phyloP scores from a whole-genome alignment of 2,113 vertebrate genomes.

The Apaloderma vittatum region DNA sequence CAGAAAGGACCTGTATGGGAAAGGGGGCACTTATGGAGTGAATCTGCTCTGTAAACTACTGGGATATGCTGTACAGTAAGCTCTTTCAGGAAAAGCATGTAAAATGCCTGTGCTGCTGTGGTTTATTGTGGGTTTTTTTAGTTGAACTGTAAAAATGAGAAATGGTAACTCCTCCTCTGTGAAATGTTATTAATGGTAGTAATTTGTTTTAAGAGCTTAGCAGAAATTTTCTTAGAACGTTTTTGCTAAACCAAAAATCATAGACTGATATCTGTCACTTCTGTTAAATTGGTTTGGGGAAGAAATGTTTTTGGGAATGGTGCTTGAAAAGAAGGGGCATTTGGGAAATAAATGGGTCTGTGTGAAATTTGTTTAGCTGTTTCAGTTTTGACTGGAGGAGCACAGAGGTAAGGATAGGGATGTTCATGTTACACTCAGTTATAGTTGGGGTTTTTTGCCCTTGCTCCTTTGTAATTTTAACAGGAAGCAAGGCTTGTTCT shows the following conservation, averaged over 20 bases:
- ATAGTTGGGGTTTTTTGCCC: background rate
- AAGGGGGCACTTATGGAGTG: background rate
- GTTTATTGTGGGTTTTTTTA: background rate
- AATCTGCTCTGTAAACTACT: conserved; percentile 1
- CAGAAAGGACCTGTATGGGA: background rate
- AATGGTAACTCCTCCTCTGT: background rate
- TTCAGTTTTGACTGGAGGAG: background rate
- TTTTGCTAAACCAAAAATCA: background rate
- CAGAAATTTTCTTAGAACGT: background rate
- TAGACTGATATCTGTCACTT: background rate
- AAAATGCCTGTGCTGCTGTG: background rate
- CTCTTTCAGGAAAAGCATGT: conserved; percentile 4
- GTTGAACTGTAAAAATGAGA: background rate
- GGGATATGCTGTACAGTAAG: conserved; percentile 12
- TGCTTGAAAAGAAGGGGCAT: background rate
- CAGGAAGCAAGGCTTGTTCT: background rate
- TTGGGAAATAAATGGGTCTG: background rate
- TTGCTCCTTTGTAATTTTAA: background rate
- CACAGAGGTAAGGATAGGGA: background rate
- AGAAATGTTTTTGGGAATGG: background rate
- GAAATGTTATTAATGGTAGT: background rate
- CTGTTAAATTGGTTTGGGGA: background rate
- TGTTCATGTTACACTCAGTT: background rate
- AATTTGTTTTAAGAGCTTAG: background rate
- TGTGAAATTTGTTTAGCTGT: background rate